A percentile compares a stretch with the other conserved stretches of the same genome.
These are phyloP conservation scores for Chrysolina haemoptera DNA, from an alignment of 2,888 invertebrate species.

Conservation along the genomic window DNA sequence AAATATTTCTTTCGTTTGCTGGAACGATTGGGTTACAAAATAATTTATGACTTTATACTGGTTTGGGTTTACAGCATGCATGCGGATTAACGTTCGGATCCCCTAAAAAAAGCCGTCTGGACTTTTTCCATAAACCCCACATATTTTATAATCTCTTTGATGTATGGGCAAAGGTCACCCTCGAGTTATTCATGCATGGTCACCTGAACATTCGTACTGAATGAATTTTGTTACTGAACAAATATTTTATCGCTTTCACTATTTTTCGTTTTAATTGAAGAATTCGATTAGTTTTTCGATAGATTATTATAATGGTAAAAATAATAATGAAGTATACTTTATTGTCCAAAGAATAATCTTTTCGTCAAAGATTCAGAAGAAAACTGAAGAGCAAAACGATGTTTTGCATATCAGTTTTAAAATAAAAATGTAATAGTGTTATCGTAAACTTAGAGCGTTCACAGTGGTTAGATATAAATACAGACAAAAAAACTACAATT, in stretches of 20 bases:
- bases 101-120: slow-evolving; percentile 30
- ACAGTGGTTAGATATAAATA: no score
- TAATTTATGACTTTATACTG: slow-evolving; percentile 24
- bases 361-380: no score
- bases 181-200: neutral
- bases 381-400: no score
- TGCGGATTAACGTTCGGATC: slow-evolving; percentile 22
- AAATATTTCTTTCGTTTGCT: slow-evolving; percentile 16
- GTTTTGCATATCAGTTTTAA: no score
- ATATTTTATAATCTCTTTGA: slow-evolving; percentile 28
- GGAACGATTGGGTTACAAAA: slow-evolving; percentile 18
- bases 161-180: slow-evolving; percentile 20
- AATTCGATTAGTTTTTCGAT: no score
- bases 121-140: slow-evolving; percentile 26
- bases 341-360: no score
- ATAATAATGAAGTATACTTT: no score
- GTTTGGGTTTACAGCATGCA: slow-evolving; percentile 25
- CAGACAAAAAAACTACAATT: no score
- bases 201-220: neutral
- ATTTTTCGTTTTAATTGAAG: no score
- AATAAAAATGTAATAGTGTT: no score
- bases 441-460: no score
- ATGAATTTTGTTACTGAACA: neutral
- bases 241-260: neutral
- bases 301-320: no score